Evolutionary conservation across 2,797 vertebrate species (phyloP), one percentile per base, ranked within the genome.

Genomic region (Squalus acanthias): DNA sequence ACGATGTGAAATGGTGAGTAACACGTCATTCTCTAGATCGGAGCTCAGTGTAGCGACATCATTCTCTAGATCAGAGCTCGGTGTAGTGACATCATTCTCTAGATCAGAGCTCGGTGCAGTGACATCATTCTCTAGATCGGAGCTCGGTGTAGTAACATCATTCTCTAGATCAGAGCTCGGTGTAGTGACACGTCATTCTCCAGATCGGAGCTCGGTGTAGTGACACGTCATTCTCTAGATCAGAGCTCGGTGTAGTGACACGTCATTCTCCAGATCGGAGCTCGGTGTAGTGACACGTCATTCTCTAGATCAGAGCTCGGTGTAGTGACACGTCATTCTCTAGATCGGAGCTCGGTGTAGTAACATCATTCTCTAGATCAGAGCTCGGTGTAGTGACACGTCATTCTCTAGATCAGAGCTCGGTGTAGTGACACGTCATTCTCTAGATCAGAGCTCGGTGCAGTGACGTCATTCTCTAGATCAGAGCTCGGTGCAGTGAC

Each of bases 1-100:
- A 99, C 1, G 99, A 99, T 65, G 98, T 99, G 97, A 99, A 99
- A 97, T 99, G 99, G 99, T 99, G 97, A 98, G 96, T 22, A 1
- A 2, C 15, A n/a, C 3, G 0, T 6, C 50, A 0, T 0, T 15
- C 53, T 63, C 57, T 29, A 29, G 88, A 33, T 10, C 0, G 12
- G 74, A 2, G 10, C 74, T 13, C 9, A 10, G 9, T 63, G 9
- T 63, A 63, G 60, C 3, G 6, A 63, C 9, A 63, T 10, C 60
- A 8, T 63, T 63, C 60, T 63, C 6, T 63, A 63, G 6, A 63
- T 8, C 9, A 0, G 60, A 5, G 60, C 60, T 76, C 8, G 33
- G 29, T 76, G 72, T 33, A 76, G 8, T 9, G 7, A 33, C 6
- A 3, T 9, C 26, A 3, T 8, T 33, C 24, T 9, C 29, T 8